Base-by-base conservation (phyloP, 2,113 vertebrate species). In the Oncorhynchus mykiss region DNA sequence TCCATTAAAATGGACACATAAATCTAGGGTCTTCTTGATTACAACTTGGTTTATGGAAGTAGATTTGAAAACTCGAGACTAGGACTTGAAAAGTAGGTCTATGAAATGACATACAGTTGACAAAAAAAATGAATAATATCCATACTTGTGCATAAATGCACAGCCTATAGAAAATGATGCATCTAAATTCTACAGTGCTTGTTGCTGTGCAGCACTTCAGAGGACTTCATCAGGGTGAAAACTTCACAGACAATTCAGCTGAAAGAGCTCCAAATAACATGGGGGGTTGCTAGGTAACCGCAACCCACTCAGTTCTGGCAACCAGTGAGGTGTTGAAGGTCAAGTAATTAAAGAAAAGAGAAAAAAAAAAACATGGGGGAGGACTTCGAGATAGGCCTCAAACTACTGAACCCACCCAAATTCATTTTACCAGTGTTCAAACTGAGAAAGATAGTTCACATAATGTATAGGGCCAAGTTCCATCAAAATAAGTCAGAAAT, bases 261-360 rank as follows among this genome's bases (percentile, higher is more conserved):
- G 73, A 78, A 67, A 25, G 48, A 82, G 65, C 75, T 78, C 48
- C 2, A 65, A 69, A 75, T 80, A 80, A 80, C 78, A 39, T 24
- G 24, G 72, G 72, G 51, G 54, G 89, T 90, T 89, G 86, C 91
- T 86, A 85, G 72, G 90, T 84, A 90, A 92, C 88, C 27, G 62
- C 78, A 67, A 39, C 86, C 88, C 82, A 86, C 85, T 73, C 70
- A 71, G 75, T 82, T 84, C 77, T 3, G 7, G 72, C 54, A 68
- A 48, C 66, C 51, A 79, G 71, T 60, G 81, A 72, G 76, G 68
- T n/a, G 78, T 81, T 75, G 70, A 79, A 78, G 82, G 77, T 80
- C 72, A 87, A 80, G 64, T 65, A 78, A 72, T 77, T 77, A 70
- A 79, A 86, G 67, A 75, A 81, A 85, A 77, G 45, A 22, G 11